Conservation (phyloP, 2,113 vertebrate species). For the Mesocricetus auratus region DNA sequence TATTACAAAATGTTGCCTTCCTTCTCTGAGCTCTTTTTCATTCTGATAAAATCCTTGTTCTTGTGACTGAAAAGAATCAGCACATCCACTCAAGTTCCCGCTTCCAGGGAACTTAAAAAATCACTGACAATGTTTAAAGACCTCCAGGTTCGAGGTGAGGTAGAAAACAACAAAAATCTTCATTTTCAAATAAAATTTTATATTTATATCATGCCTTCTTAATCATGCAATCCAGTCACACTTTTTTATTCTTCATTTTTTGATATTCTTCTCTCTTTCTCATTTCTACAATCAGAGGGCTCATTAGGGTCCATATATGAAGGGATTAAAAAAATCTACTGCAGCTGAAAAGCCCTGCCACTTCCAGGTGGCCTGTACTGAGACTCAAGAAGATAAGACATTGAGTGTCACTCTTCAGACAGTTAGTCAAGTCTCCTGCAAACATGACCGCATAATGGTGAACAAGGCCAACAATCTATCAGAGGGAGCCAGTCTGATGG, state of each 20-base stretch:
- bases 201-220: not conserved
- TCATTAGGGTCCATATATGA: not conserved
- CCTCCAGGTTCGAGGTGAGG: not conserved
- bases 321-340: constrained; percentile 20
- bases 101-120: not conserved
- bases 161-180: not conserved
- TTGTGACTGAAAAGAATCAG: constrained; percentile 20
- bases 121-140: constrained; percentile 9
- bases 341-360: constrained; percentile 25
- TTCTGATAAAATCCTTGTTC: constrained; percentile 4
- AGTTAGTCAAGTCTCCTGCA: not conserved
- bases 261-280: not conserved
- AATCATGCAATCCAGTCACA: not conserved
- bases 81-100: not conserved
- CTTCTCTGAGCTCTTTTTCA: not conserved
- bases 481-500: not conserved
- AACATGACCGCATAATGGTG: not conserved
- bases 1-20: not conserved
- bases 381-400: constrained; percentile 15
- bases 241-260: not conserved
- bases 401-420: constrained; percentile 50
- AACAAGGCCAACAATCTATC: constrained; percentile 40
- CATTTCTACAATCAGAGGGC: not conserved
- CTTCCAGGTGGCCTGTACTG: constrained; percentile 36
- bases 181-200: constrained; percentile 14